Percentiles rank a stretch among this genome's conserved stretches.
These are phyloP conservation scores for Psephotus haematonotus DNA, from an alignment of 2,113 vertebrate species.

Conservation along the genomic window DNA sequence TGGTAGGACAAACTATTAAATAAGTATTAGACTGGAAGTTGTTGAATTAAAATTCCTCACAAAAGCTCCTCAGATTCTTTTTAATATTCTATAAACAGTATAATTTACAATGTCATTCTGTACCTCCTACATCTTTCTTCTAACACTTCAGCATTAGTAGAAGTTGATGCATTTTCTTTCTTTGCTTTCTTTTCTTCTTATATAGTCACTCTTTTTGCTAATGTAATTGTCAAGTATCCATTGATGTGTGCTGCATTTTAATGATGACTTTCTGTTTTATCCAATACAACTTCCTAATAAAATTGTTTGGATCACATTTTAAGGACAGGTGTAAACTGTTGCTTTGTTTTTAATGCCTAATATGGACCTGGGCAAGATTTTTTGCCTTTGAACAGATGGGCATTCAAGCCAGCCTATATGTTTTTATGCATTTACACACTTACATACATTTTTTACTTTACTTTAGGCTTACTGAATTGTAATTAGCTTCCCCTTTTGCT, in stretches of 20 bases:
- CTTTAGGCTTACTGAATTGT: neutral
- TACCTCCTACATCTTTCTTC: neutral
- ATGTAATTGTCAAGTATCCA: neutral
- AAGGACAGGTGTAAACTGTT: neutral
- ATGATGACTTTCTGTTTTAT: slow-evolving; percentile 13
- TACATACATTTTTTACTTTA: neutral
- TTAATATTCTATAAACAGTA: slow-evolving; percentile 10
- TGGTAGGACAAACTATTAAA: neutral
- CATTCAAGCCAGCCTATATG: neutral
- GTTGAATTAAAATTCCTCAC: slow-evolving; percentile 7
- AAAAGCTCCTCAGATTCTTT: neutral
- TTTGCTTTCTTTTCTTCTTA: neutral
- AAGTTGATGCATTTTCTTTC: slow-evolving; percentile 1
- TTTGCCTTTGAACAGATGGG: neutral
- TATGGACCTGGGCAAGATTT: neutral
- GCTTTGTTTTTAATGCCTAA: neutral
- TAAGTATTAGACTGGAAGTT: neutral
- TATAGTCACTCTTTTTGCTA: neutral
- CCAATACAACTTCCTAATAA: neutral
- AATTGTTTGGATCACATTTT: neutral
- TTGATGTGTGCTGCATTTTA: slow-evolving; percentile 23
- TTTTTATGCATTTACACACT: neutral
- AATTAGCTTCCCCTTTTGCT: neutral
- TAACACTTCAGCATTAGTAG: neutral
- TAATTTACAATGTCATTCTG: neutral